Base-by-base conservation (phyloP, 2,113 vertebrate species). In the Notothenia coriiceps region DNA sequence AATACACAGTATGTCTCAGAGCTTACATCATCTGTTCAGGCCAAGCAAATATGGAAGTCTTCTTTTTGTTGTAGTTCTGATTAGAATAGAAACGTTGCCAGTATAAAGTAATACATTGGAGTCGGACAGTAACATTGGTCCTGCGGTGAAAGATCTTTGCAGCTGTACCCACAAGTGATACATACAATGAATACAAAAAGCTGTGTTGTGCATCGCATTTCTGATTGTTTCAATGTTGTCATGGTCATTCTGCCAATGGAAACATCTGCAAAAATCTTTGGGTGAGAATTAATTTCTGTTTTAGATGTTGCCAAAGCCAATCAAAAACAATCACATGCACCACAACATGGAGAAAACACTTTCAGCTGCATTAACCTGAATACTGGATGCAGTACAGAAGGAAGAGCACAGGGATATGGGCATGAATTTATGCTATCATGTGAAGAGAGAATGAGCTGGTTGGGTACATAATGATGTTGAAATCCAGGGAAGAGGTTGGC, bases 381-480 rank as follows among this genome's bases (percentile, higher is more conserved):
- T 46, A 65, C 18, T 61, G 70, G 69, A 69, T 69, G 61, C 52
- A 35, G 76, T 8, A 64, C 22, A 79, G 47, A 80, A 69, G 80
- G 57, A 63, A 44, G 49, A 80, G 67, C 76, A 15, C 22, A 25
- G 79, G 60, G 18, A 80, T 18, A 47, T 44, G 62, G 60, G 70
- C n/a, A 57, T n/a, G 68, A 57, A 88, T 87, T 70, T 66, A 50
- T 69, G 62, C 40, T 17, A 13, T 25, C 43, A 72, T 72, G 66
- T 81, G 76, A 72, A 56, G 50, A 33, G 29, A 82, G 77, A 79
- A 71, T 50, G 63, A 84, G 44, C 82, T 65, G 80, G 43, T 67
- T 87, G 85, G 83, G 80, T 11, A 10, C 49, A 80, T 83, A 82
- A 91, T 78, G 89, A 84, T 82, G 80, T 72, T 69, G 67, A 74